Conservation (phyloP, 2,888 invertebrate genomes). For the Bellardia pandia region DNA sequence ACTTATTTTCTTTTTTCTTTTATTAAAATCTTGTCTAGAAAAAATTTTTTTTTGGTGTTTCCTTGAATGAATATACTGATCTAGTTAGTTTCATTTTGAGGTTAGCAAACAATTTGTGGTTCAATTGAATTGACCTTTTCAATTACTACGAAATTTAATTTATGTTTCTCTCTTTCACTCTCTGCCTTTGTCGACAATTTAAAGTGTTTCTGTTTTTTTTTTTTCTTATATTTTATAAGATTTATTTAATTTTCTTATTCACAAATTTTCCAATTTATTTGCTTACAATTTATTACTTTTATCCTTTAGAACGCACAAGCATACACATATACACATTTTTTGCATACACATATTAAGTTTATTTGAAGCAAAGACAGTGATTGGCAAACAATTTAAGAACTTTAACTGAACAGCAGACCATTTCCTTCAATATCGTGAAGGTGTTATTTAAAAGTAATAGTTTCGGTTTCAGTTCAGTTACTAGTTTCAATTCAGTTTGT, state of each 20-base stretch:
- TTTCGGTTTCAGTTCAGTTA: too few species aligned
- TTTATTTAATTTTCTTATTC: slow-evolving; percentile 7
- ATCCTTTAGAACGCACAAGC: slow-evolving; percentile 8
- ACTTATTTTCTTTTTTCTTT: too few species aligned
- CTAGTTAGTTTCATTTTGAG: not conserved
- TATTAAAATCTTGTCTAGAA: too few species aligned
- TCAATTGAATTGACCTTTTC: not conserved
- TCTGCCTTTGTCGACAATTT: not conserved
- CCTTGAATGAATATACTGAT: not conserved
- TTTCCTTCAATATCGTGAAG: too few species aligned
- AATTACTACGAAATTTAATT: not conserved
- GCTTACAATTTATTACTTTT: slow-evolving; percentile 52
- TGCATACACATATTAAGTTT: slow-evolving; percentile 9
- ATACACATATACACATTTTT: not conserved
- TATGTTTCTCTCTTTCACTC: not conserved
- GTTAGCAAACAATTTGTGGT: not conserved
- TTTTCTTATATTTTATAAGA: not conserved
- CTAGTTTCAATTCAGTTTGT: too few species aligned
- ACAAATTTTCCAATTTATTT: slow-evolving; percentile 44
- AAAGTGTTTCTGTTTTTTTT: not conserved
- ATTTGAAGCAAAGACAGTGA: not conserved
- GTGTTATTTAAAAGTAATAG: too few species aligned
- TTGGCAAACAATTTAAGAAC: not conserved
- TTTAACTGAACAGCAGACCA: too few species aligned
- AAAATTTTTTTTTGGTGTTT: not conserved